Percentiles rank a stretch among this genome's conserved stretches.
Conservation (phyloP, 2,888 invertebrate genomes). For the Cyclophora punctaria region DNA sequence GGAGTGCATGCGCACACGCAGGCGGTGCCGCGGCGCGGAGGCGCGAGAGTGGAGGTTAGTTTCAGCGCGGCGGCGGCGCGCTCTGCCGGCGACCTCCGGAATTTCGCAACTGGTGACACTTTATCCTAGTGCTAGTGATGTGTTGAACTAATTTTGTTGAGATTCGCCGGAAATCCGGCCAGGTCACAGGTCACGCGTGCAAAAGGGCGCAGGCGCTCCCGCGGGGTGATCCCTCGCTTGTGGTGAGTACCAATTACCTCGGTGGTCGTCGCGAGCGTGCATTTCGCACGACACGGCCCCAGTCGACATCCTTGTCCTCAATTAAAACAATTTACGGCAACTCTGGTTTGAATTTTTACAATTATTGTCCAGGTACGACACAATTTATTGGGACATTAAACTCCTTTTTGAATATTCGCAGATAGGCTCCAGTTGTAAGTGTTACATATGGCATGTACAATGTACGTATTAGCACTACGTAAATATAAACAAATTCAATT, state of each 20-base stretch:
- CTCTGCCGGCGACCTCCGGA: slow-evolving; percentile 61
- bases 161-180: slow-evolving; percentile 42
- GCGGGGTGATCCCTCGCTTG: slow-evolving; percentile 2
- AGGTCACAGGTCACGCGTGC: slow-evolving; percentile 24
- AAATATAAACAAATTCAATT: too few relatives aligned
- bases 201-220: slow-evolving; percentile 27
- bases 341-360: slow-evolving; percentile 54
- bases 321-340: slow-evolving; percentile 62
- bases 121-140: slow-evolving; percentile 63
- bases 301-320: slow-evolving; percentile 66
- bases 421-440: too few relatives aligned
- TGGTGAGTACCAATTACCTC: slow-evolving; percentile 39
- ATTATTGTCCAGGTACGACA: slow-evolving; percentile 27
- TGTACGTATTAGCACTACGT: too few relatives aligned
- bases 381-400: slow-evolving; percentile 23
- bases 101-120: slow-evolving; percentile 44
- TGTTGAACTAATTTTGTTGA: slow-evolving; percentile 39
- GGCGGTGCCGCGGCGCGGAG: slow-evolving; percentile 20
- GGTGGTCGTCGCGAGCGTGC: slow-evolving; percentile 28
- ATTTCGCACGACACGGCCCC: slow-evolving; percentile 30
- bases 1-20: slow-evolving; percentile 26
- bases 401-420: neutral
- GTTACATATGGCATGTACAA: too few relatives aligned
- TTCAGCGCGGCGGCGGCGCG: slow-evolving; percentile 62
- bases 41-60: slow-evolving; percentile 56